Evolutionary conservation across 2,113 vertebrate species (phyloP).

Genomic region (Cyanocitta stelleri): DNA sequence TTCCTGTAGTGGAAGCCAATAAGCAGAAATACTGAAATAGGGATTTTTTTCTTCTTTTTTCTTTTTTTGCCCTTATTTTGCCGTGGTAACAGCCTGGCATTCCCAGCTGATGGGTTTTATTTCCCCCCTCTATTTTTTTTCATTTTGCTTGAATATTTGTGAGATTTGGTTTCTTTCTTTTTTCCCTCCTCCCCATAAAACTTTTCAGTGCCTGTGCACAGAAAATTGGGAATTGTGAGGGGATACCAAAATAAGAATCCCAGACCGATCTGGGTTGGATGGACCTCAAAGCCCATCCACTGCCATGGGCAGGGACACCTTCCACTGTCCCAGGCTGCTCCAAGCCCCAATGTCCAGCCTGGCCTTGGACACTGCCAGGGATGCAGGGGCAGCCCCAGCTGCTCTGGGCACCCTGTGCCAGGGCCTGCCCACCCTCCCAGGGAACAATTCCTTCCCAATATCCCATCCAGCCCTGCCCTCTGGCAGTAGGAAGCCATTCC

Average conservation of each 20-base stretch:
- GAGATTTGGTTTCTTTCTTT: not conserved
- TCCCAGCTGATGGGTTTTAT: rapidly evolving
- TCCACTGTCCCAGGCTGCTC: not conserved
- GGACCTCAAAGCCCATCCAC: rapidly evolving
- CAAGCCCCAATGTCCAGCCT: not conserved
- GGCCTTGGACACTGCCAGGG: not conserved
- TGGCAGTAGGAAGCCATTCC: not conserved
- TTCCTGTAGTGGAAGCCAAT: not conserved
- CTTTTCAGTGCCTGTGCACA: not conserved
- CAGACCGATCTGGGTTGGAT: not conserved
- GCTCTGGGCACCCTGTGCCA: not conserved
- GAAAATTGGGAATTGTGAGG: not conserved
- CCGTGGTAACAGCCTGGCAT: not conserved
- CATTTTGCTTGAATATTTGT: not conserved
- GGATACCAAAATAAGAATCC: not conserved
- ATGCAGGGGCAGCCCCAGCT: not conserved
- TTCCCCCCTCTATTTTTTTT: rapidly evolving
- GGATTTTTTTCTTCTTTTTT: not conserved
- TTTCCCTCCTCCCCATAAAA: not conserved
- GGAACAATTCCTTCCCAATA: not conserved
- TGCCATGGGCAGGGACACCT: not conserved
- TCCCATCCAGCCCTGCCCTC: not conserved
- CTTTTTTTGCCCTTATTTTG: not conserved
- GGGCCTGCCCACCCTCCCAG: not conserved
- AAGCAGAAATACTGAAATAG: not conserved